Percentiles rank a stretch among this genome's conserved stretches.
phyloP scores from a whole-genome alignment of 2,888 invertebrate genomes.

The Mechanitis messenoides region DNA sequence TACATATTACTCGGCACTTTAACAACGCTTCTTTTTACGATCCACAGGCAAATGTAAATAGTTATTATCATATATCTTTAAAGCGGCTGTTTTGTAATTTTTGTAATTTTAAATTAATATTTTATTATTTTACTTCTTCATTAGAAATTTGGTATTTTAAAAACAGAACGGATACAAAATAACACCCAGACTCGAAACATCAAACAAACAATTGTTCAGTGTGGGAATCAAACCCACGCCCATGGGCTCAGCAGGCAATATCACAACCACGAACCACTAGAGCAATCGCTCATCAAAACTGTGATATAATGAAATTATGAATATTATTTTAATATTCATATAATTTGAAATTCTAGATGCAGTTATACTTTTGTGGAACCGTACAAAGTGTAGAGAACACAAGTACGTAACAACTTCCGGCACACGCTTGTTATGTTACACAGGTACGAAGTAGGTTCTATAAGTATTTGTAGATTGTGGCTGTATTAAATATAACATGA shows the following conservation, averaged over 20 bases:
- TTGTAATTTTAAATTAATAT: neutral
- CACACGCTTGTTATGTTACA: constrained; percentile 3
- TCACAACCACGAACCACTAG: too few species aligned
- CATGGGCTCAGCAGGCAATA: too few species aligned
- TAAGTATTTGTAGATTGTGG: constrained; percentile 4
- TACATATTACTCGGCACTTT: constrained; percentile 28
- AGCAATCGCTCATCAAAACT: too few species aligned
- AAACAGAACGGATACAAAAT: too few species aligned
- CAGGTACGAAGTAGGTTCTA: neutral
- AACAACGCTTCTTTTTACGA: constrained; percentile 12
- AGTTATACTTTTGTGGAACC: neutral
- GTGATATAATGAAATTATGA: neutral
- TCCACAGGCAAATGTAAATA: neutral
- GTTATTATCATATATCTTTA: too few species aligned
- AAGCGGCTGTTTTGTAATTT: too few species aligned
- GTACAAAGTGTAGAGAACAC: constrained; percentile 6
- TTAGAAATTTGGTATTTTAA: too few species aligned
- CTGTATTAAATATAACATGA: constrained; percentile 1
- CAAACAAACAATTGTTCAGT: too few species aligned
- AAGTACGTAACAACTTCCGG: constrained; percentile 18
- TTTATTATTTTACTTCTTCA: too few species aligned
- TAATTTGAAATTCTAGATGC: neutral
- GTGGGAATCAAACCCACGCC: too few species aligned
- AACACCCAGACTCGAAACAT: too few species aligned
- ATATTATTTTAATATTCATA: neutral